These are phyloP conservation scores for Holacanthella duospinosa DNA, from an alignment of 2,888 invertebrate species.

Conservation along the genomic window DNA sequence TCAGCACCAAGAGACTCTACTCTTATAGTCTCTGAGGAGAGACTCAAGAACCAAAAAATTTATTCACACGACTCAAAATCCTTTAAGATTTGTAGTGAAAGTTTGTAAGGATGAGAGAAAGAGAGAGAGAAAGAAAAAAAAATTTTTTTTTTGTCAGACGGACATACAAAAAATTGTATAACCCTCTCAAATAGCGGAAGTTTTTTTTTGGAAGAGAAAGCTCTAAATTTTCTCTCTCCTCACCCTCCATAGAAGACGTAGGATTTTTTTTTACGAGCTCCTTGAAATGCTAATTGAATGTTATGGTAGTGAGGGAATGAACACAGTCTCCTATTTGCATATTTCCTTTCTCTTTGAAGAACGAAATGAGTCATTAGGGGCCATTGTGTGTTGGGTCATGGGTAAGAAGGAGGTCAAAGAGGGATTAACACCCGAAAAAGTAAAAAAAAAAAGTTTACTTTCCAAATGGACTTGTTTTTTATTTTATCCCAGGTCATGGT, in stretches of 20 bases:
- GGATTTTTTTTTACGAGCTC: slow-evolving; percentile 4
- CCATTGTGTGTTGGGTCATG: not conserved
- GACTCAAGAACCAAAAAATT: no score
- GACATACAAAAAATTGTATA: not conserved
- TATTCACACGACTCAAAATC: no score
- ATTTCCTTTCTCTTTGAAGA: not conserved
- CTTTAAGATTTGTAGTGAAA: not conserved
- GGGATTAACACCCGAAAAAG: not conserved
- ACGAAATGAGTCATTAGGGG: slow-evolving; percentile 1
- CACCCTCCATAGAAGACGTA: not conserved
- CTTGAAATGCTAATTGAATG: slow-evolving; percentile 6
- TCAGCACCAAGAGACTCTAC: no score
- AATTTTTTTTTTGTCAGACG: no score
- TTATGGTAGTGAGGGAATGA: slow-evolving; percentile 2
- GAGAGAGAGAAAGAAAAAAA: not conserved
- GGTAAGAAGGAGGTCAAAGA: not conserved
- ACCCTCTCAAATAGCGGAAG: no score
- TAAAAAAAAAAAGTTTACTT: not conserved
- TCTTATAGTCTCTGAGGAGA: no score
- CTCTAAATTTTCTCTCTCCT: not conserved
- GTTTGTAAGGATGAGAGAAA: not conserved
- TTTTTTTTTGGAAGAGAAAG: no score
- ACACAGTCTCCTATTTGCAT: not conserved
- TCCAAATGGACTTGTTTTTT: no score
- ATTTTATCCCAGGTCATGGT: not conserved